Percentiles rank a stretch among this genome's conserved stretches.
Conservation (phyloP, 2,797 vertebrate genomes). For the Gymnocypris eckloni region DNA sequence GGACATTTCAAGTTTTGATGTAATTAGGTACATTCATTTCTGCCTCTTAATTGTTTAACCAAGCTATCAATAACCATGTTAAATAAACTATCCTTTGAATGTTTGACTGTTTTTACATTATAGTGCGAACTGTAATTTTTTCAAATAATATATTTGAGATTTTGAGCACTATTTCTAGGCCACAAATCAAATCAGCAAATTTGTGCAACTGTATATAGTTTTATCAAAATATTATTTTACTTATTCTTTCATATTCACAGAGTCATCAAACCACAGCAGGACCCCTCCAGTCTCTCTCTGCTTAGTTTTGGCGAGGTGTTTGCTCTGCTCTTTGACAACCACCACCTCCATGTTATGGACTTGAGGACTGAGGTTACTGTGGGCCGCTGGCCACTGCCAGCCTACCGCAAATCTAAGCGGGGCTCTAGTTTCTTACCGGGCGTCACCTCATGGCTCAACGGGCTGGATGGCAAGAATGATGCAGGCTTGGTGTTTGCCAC, state of each 20-base stretch:
- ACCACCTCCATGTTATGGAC: constrained; percentile 97
- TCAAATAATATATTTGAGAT: background rate
- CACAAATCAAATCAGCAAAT: background rate
- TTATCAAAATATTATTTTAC: background rate
- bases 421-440: constrained; percentile 97
- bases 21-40: constrained; percentile 86
- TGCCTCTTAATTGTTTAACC: background rate
- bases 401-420: constrained; percentile 97
- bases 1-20: constrained; percentile 97
- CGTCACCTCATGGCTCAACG: constrained; percentile 93
- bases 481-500: constrained; percentile 96
- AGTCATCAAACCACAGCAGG: constrained; percentile 91
- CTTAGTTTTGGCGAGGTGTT: constrained; percentile 95
- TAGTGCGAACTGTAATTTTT: background rate
- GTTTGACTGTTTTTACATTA: background rate
- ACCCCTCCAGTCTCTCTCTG: constrained; percentile 90
- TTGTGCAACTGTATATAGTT: background rate
- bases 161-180: background rate
- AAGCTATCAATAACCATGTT: background rate
- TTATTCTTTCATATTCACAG: constrained; percentile 68
- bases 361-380: constrained; percentile 93
- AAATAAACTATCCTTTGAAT: background rate
- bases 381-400: constrained; percentile 95
- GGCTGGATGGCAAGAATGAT: constrained; percentile 93
- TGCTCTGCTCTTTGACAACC: constrained; percentile 95